A percentile compares a stretch with the other conserved stretches of the same genome.
Conservation (phyloP, 1,140 invertebrate species). For the Bemisia tabaci region DNA sequence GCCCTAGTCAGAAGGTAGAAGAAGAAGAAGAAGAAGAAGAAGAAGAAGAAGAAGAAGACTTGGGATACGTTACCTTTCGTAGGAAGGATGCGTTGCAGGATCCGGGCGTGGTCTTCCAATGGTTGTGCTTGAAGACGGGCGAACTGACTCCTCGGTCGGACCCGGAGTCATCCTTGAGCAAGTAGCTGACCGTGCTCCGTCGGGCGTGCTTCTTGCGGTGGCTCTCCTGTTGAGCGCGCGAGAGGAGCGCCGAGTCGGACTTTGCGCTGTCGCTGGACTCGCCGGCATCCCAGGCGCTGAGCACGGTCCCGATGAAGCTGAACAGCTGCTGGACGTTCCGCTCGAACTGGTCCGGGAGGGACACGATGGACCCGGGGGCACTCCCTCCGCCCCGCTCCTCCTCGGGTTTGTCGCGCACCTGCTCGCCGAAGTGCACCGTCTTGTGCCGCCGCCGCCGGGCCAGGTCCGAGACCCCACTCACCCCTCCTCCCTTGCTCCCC, state of each 20-base stretch:
- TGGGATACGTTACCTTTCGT: slow-evolving; percentile 43
- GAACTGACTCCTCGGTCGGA: slow-evolving; percentile 19
- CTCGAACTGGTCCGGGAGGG: slow-evolving; percentile 31
- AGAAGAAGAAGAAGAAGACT: not conserved
- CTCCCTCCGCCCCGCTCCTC: slow-evolving; percentile 19
- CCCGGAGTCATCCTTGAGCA: slow-evolving; percentile 17
- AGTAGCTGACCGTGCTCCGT: slow-evolving; percentile 14
- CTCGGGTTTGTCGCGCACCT: slow-evolving; percentile 35
- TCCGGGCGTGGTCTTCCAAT: slow-evolving; percentile 55
- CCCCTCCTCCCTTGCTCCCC: slow-evolving; percentile 29
- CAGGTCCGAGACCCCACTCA: slow-evolving; percentile 35
- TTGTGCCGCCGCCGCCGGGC: slow-evolving; percentile 49
- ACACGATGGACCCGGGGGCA: slow-evolving; percentile 32
- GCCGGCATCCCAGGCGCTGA: slow-evolving; percentile 23
- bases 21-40: slow-evolving; percentile 3
- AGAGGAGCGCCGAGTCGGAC: not conserved
- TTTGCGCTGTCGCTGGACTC: slow-evolving; percentile 1
- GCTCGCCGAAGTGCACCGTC: slow-evolving; percentile 59
- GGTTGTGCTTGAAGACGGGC: slow-evolving; percentile 37
- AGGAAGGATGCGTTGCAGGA: slow-evolving; percentile 60
- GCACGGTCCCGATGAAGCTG: slow-evolving; percentile 49
- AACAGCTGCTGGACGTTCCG: slow-evolving; percentile 58
- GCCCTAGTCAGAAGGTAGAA: not conserved
- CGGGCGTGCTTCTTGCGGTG: slow-evolving; percentile 7
- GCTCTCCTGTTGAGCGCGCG: slow-evolving; percentile 7